These are phyloP conservation scores for Allobates femoralis DNA, from an alignment of 2,797 vertebrate species.

Conservation along the genomic window DNA sequence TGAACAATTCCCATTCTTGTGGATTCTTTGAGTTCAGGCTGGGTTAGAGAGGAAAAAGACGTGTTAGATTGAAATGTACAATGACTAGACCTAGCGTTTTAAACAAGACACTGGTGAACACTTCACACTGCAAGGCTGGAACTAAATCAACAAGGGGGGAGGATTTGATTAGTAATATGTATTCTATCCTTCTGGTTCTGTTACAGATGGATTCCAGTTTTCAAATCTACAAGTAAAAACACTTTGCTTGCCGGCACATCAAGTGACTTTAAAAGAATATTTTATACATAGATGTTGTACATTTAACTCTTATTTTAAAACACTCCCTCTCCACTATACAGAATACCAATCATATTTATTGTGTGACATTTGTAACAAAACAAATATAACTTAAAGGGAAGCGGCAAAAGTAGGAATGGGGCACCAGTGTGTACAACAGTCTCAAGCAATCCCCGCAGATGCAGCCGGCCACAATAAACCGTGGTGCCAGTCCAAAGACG, in stretches of 20 bases:
- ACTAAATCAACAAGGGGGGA: neutral
- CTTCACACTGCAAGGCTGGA: neutral
- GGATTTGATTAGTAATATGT: neutral
- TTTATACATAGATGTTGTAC: neutral
- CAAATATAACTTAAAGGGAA: too few relatives aligned
- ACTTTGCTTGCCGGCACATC: neutral
- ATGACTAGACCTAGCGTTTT: conserved; percentile 21
- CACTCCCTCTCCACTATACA: too few relatives aligned
- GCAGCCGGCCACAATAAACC: too few relatives aligned
- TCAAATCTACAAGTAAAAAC: neutral
- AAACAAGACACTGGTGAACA: neutral
- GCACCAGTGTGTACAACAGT: too few relatives aligned
- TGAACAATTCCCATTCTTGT: conserved; percentile 38
- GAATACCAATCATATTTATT: too few relatives aligned
- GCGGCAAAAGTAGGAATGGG: too few relatives aligned
- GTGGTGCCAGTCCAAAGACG: too few relatives aligned
- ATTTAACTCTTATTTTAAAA: neutral
- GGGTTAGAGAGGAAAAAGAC: conserved; percentile 5
- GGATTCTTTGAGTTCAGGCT: conserved; percentile 43
- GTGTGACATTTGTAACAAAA: too few relatives aligned
- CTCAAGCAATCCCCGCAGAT: too few relatives aligned
- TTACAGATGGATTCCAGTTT: neutral
- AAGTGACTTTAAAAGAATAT: neutral
- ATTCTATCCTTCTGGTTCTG: neutral
- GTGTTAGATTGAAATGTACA: conserved; percentile 31